Conservation (phyloP, 2,797 vertebrate species). For the Intellagama lesueurii region DNA sequence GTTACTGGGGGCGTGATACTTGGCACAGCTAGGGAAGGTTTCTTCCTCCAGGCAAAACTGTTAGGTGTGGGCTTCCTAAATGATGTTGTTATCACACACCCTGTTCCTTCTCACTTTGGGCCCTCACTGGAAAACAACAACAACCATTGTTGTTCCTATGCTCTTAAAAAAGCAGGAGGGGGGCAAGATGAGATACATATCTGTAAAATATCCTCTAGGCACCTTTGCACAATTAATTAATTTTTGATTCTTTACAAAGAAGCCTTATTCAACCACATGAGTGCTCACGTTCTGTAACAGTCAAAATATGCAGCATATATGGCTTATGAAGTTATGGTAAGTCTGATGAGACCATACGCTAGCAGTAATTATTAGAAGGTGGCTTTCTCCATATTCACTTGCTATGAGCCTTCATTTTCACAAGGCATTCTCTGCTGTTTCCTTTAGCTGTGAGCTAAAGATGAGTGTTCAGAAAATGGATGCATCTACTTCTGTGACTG, state of each 20-base stretch:
- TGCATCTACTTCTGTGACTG: background rate
- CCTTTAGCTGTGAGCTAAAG: background rate
- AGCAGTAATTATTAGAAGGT: conserved; percentile 3
- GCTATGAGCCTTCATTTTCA: background rate
- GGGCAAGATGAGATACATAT: conserved; percentile 41
- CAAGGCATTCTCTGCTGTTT: background rate
- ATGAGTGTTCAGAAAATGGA: background rate
- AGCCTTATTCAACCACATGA: conserved; percentile 2
- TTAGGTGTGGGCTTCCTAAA: conserved; percentile 65
- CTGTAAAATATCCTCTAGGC: conserved; percentile 52
- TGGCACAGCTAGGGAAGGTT: conserved; percentile 62
- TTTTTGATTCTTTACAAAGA: conserved; percentile 42
- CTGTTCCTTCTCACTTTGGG: conserved; percentile 66
- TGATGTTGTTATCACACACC: conserved; percentile 67
- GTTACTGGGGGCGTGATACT: conserved; percentile 46
- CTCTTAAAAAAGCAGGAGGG: conserved; percentile 7
- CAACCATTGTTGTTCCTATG: conserved; percentile 63
- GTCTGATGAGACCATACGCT: background rate
- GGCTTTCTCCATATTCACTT: background rate
- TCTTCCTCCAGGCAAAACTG: conserved; percentile 67
- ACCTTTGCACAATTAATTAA: conserved; percentile 4
- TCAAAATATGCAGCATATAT: conserved; percentile 9
- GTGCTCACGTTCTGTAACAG: background rate
- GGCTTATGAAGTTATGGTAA: background rate
- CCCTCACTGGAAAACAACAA: conserved; percentile 73